These are phyloP conservation scores for Mystacornis crossleyi DNA, from an alignment of 2,113 vertebrate species.

Conservation along the genomic window DNA sequence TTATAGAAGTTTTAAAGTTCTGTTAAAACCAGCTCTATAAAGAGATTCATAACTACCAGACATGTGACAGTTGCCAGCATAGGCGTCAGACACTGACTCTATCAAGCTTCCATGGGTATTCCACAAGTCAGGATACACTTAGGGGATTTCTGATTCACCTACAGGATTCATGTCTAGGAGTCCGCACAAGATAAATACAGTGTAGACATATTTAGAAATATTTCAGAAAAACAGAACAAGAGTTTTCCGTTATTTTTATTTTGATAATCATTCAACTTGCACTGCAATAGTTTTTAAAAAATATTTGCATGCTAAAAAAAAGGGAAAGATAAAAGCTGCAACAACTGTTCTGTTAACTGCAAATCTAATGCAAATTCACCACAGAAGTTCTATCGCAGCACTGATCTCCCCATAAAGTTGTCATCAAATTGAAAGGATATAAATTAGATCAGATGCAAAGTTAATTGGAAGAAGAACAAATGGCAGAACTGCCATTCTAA, in stretches of 20 bases:
- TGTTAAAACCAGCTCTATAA: background rate
- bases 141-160: background rate
- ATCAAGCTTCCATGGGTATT: background rate
- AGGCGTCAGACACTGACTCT: background rate
- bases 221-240: background rate
- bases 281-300: background rate
- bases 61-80: background rate
- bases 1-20: background rate
- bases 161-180: background rate
- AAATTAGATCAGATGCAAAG: background rate
- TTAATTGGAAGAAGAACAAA: background rate
- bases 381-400: background rate
- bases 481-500: background rate
- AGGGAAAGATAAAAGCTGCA: background rate
- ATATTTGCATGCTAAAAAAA: background rate
- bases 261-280: background rate
- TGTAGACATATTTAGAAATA: too few relatives aligned
- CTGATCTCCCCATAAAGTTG: background rate
- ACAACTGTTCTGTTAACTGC: background rate
- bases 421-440: background rate
- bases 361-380: background rate
- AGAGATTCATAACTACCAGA: background rate
- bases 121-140: background rate
- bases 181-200: accelerated
- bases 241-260: background rate